A percentile compares a stretch with the other conserved stretches of the same genome.
phyloP scores from a whole-genome alignment of 2,888 invertebrate species.

The Meiosimyza platycephala region DNA sequence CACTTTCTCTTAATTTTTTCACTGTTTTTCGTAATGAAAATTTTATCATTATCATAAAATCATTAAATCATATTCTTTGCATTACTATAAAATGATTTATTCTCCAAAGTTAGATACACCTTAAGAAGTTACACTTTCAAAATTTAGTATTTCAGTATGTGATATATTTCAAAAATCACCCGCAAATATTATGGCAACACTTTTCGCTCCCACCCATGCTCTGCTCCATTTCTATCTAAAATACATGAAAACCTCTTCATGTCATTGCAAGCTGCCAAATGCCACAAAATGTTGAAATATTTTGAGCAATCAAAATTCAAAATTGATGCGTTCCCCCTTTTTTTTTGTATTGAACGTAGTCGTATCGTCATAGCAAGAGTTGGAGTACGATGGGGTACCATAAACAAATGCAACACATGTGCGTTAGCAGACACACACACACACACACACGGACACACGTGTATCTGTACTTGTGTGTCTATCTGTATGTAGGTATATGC shows the following conservation, averaged over 20 bases:
- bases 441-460: not conserved
- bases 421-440: constrained; percentile 14
- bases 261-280: constrained; percentile 1
- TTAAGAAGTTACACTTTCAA: too few species aligned
- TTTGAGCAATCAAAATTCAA: constrained; percentile 17
- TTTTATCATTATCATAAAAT: too few species aligned
- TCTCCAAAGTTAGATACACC: too few species aligned
- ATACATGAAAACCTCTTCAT: not conserved
- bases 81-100: too few species aligned
- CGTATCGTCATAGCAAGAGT: not conserved
- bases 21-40: too few species aligned
- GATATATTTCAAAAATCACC: too few species aligned
- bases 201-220: too few species aligned
- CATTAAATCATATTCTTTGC: too few species aligned
- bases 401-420: not conserved
- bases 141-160: too few species aligned
- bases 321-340: constrained; percentile 17
- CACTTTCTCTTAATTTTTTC: too few species aligned
- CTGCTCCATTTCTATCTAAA: not conserved
- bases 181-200: too few species aligned
- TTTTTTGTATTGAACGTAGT: not conserved
- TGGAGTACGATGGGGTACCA: not conserved
- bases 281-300: constrained; percentile 24
- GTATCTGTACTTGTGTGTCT: constrained; percentile 19
- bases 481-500: constrained; percentile 30